phyloP scores from a whole-genome alignment of 2,888 invertebrate species.

The Dryadula phaetusa region DNA sequence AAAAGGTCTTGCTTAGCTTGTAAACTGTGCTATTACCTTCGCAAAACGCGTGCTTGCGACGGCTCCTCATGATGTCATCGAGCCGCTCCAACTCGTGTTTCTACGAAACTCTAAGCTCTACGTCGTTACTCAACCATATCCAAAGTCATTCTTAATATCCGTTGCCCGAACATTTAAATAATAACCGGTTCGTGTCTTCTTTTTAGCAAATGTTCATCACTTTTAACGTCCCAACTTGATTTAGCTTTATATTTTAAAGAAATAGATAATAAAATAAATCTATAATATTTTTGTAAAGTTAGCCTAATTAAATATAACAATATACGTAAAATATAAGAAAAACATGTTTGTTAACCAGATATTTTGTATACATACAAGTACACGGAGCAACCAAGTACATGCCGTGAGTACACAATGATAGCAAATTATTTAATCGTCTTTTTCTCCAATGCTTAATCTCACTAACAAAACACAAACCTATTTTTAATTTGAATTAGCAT shows the following conservation, averaged over 20 bases:
- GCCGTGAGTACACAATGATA: not conserved
- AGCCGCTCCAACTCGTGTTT: conserved; percentile 66
- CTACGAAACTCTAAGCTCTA: conserved; percentile 72
- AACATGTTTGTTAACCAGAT: not conserved
- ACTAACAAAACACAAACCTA: not conserved
- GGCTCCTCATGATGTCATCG: conserved; percentile 74
- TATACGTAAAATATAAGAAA: not conserved
- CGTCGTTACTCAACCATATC: conserved; percentile 70
- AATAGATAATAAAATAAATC: not conserved
- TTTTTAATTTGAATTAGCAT: not conserved
- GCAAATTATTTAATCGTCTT: not conserved
- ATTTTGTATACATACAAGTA: not conserved
- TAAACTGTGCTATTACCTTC: conserved; percentile 51
- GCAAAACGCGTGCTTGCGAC: conserved; percentile 65
- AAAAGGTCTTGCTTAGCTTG: conserved; percentile 31
- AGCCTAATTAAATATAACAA: not conserved
- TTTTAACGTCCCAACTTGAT: conserved; percentile 49
- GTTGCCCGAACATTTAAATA: conserved; percentile 62
- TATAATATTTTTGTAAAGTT: not conserved
- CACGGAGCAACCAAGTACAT: not conserved
- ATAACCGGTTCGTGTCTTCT: conserved; percentile 69
- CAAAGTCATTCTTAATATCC: conserved; percentile 61
- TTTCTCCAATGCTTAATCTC: not conserved
- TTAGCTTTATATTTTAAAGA: conserved; percentile 12
- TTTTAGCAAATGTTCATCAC: conserved; percentile 49